These are phyloP conservation scores for Bombus difficillimus DNA, from an alignment of 1,140 invertebrate genomes.

Conservation along the genomic window DNA sequence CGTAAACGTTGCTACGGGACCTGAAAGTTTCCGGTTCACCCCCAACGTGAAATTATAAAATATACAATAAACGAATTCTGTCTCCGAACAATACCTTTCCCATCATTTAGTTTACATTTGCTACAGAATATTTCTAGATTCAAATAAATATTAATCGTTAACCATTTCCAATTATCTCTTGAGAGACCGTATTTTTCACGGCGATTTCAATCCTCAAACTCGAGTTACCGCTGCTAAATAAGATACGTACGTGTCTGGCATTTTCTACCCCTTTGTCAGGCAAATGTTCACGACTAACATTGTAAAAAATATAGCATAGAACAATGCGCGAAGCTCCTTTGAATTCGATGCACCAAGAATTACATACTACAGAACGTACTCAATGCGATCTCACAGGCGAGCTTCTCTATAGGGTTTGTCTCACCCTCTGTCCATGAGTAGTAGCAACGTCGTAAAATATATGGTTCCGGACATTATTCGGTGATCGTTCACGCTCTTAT, in stretches of 20 bases:
- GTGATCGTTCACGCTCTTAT: slow-evolving; percentile 43
- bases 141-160: background rate
- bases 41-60: slow-evolving; percentile 15
- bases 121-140: background rate
- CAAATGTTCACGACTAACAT: no score
- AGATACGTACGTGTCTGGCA: no score
- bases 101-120: background rate
- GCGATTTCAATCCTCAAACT: no score
- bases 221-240: no score
- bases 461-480: slow-evolving; percentile 11
- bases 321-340: no score
- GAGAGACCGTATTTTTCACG: no score
- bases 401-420: background rate
- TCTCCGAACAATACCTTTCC: background rate
- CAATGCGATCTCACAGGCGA: background rate
- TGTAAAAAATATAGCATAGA: no score
- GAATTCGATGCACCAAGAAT: no score
- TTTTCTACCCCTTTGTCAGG: no score
- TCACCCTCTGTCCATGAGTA: background rate
- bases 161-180: no score
- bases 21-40: background rate
- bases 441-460: background rate
- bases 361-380: background rate
- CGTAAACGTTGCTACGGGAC: background rate
- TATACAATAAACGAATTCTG: slow-evolving; percentile 15